Base-by-base conservation (phyloP, 2,888 invertebrate species). In the Metellina segmentata region DNA sequence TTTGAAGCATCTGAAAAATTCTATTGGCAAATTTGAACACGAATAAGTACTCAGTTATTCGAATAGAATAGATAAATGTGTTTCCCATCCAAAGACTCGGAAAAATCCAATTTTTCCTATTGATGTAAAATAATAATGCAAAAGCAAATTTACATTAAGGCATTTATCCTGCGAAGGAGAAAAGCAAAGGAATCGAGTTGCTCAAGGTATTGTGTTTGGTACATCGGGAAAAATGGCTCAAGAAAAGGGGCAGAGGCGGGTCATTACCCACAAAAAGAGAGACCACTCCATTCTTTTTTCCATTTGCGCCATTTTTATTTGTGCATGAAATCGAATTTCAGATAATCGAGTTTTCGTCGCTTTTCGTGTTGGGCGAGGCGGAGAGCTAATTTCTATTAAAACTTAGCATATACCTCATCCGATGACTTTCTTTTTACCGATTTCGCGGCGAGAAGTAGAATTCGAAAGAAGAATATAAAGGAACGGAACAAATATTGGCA, bases 281-380 rank as follows among this genome's bases (percentile, higher is more conserved):
- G 81, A 49, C 87, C 71, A 74, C 81, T 88, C 49, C 34, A 85
- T 75, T 53, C 74, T 75, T 75, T 85, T 85, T 74, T 53, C 51
- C 51, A 1, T 34, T 34, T 34, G 34, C 20, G 79, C 53, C 16
- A 75, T 85, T 85, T 85, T 85, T 85, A 77, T 77, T 85, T 85
- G 53, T 53, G 20, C 85, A 34, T 61, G 34, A 88, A 88, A 88
- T 88, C 87, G 87, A 88, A 88, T 88, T 88, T 72, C 81, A 74
- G 87, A 88, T 88, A 88, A 88, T 88, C 87, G 81, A 81, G 81
- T 88, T 88, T 88, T 74, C 87, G 81, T 88, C 87, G 81, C 81
- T 81, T 81, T 81, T 20, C 61, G 61, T 61, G 61, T 61, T 61
- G 9, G 61, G 34, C 34, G 34, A 34, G 34, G 81, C 69, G 70